Evolutionary conservation across 1,140 invertebrate genomes (phyloP).

Genomic region (Tribolium madens): DNA sequence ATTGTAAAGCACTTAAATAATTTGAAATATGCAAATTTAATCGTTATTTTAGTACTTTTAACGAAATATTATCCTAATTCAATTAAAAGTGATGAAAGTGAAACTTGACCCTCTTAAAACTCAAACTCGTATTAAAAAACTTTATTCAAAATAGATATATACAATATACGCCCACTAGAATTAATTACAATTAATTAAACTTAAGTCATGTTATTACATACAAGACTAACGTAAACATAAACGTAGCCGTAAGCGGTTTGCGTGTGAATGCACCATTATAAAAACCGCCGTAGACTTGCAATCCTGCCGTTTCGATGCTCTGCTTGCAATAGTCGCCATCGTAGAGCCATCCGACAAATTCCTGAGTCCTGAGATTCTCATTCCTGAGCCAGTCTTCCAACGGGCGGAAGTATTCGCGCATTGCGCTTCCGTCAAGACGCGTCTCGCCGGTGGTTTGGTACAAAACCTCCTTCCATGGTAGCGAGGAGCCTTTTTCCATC

Average conservation of each 20-base stretch:
- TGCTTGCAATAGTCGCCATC: slow-evolving; percentile 89
- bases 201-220: not conserved
- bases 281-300: slow-evolving; percentile 84
- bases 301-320: slow-evolving; percentile 85
- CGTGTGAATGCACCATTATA: slow-evolving; percentile 70
- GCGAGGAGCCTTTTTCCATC: slow-evolving; percentile 87
- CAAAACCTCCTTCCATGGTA: slow-evolving; percentile 88
- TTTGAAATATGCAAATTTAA: no score
- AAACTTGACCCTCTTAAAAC: not conserved
- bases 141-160: not conserved
- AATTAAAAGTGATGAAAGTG: not conserved
- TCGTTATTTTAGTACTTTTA: no score
- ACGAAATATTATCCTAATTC: no score
- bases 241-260: not conserved
- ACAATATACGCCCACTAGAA: not conserved
- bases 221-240: not conserved
- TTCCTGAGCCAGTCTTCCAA: slow-evolving; percentile 89
- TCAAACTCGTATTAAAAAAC: not conserved
- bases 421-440: slow-evolving; percentile 82
- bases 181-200: not conserved
- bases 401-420: slow-evolving; percentile 94
- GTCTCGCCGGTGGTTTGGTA: slow-evolving; percentile 83
- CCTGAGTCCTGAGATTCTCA: slow-evolving; percentile 83
- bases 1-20: no score
- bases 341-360: slow-evolving; percentile 86